Base-by-base conservation (phyloP, 2,797 vertebrate species). In the Crypturellus tataupa region DNA sequence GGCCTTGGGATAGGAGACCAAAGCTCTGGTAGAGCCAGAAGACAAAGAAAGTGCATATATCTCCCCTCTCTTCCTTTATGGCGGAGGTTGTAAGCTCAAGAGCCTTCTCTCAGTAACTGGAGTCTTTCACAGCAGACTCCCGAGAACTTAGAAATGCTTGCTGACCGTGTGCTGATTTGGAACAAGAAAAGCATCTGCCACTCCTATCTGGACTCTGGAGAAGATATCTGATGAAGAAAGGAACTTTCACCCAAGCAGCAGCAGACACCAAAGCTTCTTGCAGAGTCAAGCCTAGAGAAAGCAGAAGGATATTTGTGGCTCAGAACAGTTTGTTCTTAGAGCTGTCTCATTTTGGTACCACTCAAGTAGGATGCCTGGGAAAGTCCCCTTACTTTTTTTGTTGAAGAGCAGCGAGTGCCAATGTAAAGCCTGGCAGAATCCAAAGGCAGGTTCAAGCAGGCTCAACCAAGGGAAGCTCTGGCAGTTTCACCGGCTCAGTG, bases 381-480 rank as follows among this genome's bases (percentile, higher is more conserved):
- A 97, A 97, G 82, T 95, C 95, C 94, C 96, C 89, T 63, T 58
- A 3, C 78, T 93, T 96, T 88, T 91, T 89, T 89, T 3, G 1
- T 79, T 85, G 89, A 72, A 53, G 56, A 53, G 35, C 80, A 89
- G 91, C 29, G 0, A 2, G 77, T 95, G 94, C 95, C 96, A 95
- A 89, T 3, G 2, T 20, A 3, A 68, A 95, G 85, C 67, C 96
- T 85, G 85, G 94, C 90, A 95, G 87, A 91, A 73, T 1, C 1
- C 67, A 24, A 46, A 69, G 90, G 93, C 96, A 96, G 86, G 95
- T 93, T 85, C 31, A 19, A 90, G 93, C 95, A 96, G 55, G 93
- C 73, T 82, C 71, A 92, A 81, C 79, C 76, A 75, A 53, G 56
- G 56, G 90, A 90, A 94, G 46, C 75, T 93, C 40, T 31, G 79